These are phyloP conservation scores for Panzeria rudis DNA, from an alignment of 2,888 invertebrate species.

Conservation along the genomic window DNA sequence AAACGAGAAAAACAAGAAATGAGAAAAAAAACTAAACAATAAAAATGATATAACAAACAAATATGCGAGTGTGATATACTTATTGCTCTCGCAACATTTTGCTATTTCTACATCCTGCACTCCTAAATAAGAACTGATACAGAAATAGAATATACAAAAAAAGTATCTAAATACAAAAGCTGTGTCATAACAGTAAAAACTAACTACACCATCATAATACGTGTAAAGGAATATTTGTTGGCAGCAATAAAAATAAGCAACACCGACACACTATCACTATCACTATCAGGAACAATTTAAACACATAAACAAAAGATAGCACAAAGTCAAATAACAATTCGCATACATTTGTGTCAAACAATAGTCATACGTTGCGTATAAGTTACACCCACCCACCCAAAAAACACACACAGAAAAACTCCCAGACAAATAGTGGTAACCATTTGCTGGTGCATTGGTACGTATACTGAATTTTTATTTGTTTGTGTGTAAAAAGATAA, in stretches of 20 bases:
- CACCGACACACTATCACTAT: constrained; percentile 24
- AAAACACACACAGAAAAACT: background rate
- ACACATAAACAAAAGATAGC: constrained; percentile 31
- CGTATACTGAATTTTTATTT: constrained; percentile 40
- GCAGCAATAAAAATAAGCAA: constrained; percentile 35
- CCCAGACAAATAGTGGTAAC: background rate
- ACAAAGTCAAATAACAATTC: constrained; percentile 39
- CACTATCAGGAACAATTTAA: constrained; percentile 35
- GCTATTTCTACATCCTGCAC: background rate
- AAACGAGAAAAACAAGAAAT: constrained; percentile 17
- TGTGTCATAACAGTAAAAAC: constrained; percentile 50
- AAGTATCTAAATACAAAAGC: constrained; percentile 23
- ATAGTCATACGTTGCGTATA: constrained; percentile 1
- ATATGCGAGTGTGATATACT: constrained; percentile 1
- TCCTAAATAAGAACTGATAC: background rate
- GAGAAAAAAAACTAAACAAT: background rate
- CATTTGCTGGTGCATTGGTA: background rate
- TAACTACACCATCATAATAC: constrained; percentile 18
- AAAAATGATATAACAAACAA: constrained; percentile 19
- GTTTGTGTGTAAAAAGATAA: constrained; percentile 11
- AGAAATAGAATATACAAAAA: background rate
- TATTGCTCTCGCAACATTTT: constrained; percentile 1
- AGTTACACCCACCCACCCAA: background rate
- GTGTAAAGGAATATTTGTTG: constrained; percentile 17
- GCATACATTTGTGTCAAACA: background rate